These are phyloP conservation scores for Uria lomvia DNA, from an alignment of 2,113 vertebrate genomes.

Conservation along the genomic window DNA sequence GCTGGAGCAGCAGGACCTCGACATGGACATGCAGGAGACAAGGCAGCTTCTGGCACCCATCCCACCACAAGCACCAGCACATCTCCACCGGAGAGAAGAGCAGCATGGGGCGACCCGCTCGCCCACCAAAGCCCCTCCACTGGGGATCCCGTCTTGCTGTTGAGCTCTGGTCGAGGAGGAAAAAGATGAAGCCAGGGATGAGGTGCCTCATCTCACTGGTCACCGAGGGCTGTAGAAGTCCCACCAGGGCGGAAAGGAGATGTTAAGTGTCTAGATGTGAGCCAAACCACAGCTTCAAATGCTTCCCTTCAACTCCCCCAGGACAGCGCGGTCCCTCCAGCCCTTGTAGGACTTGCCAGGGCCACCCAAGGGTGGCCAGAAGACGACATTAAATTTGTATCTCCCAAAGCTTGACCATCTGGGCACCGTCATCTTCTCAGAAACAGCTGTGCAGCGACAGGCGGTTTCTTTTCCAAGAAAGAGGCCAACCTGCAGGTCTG, in stretches of 20 bases:
- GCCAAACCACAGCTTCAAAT: fast-evolving
- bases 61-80: fast-evolving
- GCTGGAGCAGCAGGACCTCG: neutral
- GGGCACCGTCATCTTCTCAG: neutral
- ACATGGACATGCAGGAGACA: fast-evolving
- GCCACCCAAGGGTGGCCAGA: neutral
- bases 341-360: neutral
- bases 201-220: too few species aligned
- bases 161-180: neutral
- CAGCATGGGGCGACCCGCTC: fast-evolving
- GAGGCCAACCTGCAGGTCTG: neutral
- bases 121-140: neutral
- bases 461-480: neutral
- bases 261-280: neutral
- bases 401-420: neutral
- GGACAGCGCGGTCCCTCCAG: neutral
- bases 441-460: neutral
- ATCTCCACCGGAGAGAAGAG: neutral
- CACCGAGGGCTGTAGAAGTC: neutral
- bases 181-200: neutral
- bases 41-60: neutral
- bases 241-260: neutral
- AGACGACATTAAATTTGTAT: fast-evolving
- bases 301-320: fast-evolving
- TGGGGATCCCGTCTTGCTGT: fast-evolving